These are phyloP conservation scores for Heliothis subflexa DNA, from an alignment of 1,140 invertebrate species.

Conservation along the genomic window DNA sequence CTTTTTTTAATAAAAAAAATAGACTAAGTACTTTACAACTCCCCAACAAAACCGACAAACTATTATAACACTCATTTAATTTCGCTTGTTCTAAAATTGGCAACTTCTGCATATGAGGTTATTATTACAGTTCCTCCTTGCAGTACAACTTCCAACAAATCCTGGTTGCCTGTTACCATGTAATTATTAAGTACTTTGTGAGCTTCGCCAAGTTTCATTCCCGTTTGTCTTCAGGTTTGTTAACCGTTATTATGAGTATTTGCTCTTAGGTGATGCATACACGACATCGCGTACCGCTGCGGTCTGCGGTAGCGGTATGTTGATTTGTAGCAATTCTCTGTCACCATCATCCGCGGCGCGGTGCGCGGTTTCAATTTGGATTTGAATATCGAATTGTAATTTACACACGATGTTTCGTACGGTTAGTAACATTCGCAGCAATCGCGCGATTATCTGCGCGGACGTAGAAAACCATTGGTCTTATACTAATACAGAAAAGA, in stretches of 20 bases:
- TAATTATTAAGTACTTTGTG: slow-evolving; percentile 5
- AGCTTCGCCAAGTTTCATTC: not conserved
- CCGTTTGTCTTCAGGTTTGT: slow-evolving; percentile 19
- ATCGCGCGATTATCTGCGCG: too few species aligned
- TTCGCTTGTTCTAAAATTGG: not conserved
- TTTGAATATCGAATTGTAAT: too few species aligned
- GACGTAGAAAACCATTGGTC: not conserved
- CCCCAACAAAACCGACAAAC: not conserved
- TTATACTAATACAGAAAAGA: too few species aligned
- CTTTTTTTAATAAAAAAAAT: too few species aligned
- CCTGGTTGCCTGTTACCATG: not conserved
- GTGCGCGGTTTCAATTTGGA: too few species aligned
- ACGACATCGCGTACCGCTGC: too few species aligned
- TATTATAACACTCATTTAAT: not conserved
- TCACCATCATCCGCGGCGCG: too few species aligned
- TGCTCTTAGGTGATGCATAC: not conserved
- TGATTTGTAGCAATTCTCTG: too few species aligned
- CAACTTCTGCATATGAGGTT: not conserved
- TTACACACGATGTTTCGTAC: too few species aligned
- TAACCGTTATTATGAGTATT: not conserved
- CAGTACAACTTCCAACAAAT: not conserved
- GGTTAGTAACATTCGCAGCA: too few species aligned
- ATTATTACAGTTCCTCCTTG: not conserved
- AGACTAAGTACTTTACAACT: not conserved
- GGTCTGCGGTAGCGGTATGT: too few species aligned